Conservation (phyloP, 2,888 invertebrate species). For the Standfussiana lucernea region DNA sequence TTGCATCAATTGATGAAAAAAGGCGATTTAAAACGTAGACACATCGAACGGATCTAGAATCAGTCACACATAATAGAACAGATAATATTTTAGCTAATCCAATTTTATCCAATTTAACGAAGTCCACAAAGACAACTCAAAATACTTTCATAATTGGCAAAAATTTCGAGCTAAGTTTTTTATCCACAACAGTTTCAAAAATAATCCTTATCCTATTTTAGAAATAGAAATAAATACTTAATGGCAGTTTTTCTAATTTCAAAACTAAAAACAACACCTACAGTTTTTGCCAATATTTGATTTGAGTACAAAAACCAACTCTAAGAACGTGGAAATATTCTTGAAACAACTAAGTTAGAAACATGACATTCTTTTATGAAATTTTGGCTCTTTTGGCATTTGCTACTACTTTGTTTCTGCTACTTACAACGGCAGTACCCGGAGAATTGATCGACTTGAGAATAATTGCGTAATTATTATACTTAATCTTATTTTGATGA, state of each 20-base stretch:
- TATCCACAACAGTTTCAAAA: constrained; percentile 2
- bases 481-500: background rate
- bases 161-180: constrained; percentile 14
- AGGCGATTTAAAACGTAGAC: background rate
- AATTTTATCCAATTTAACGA: no score
- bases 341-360: background rate
- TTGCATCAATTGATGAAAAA: background rate
- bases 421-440: background rate
- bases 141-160: constrained; percentile 11
- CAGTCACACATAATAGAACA: background rate
- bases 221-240: background rate
- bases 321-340: constrained; percentile 1
- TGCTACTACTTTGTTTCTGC: constrained; percentile 4
- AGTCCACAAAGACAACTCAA: background rate
- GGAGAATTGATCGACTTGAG: background rate
- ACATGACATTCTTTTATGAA: constrained; percentile 14
- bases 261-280: background rate
- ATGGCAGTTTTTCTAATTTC: background rate
- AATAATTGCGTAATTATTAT: background rate
- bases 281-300: constrained; percentile 15
- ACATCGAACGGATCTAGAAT: background rate
- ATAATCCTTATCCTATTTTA: background rate
- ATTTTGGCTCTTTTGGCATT: background rate
- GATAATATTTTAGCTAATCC: background rate
- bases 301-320: constrained; percentile 6